Evolutionary conservation across 2,888 invertebrate species (phyloP).

Genomic region (Orthosia incerta): DNA sequence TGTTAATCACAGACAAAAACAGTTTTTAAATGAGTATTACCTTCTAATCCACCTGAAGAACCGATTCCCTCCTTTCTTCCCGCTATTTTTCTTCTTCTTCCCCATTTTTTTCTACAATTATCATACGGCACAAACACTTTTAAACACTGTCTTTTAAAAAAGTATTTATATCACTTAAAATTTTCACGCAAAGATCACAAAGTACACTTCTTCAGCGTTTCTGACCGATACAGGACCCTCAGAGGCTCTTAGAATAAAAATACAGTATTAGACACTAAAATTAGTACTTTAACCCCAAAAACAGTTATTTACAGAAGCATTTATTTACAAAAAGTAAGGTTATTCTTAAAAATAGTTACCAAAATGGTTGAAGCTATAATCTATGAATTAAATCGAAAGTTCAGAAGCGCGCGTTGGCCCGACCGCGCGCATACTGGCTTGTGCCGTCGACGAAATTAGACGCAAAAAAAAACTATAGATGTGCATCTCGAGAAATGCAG

Average conservation of each 20-base stretch:
- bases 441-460: constrained; percentile 89
- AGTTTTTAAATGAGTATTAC: constrained; percentile 70
- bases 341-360: constrained; percentile 77
- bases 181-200: constrained; percentile 66
- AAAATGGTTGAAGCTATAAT: constrained; percentile 70
- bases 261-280: constrained; percentile 63
- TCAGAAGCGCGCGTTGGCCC: constrained; percentile 81
- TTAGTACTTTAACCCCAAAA: constrained; percentile 61
- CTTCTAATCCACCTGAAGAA: constrained; percentile 89
- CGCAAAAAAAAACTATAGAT: constrained; percentile 82
- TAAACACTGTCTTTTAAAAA: constrained; percentile 71
- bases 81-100: constrained; percentile 87
- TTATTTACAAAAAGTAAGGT: constrained; percentile 56
- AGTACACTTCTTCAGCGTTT: constrained; percentile 50
- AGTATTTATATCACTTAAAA: constrained; percentile 64
- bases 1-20: constrained; percentile 50
- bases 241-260: constrained; percentile 63
- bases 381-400: constrained; percentile 68
- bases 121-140: constrained; percentile 78
- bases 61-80: constrained; percentile 83
- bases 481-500: constrained; percentile 88
- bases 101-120: constrained; percentile 80
- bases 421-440: constrained; percentile 87
- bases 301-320: constrained; percentile 70
- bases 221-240: constrained; percentile 67